These are phyloP conservation scores for Salpingus planirostris DNA, from an alignment of 2,888 invertebrate genomes.

Conservation along the genomic window DNA sequence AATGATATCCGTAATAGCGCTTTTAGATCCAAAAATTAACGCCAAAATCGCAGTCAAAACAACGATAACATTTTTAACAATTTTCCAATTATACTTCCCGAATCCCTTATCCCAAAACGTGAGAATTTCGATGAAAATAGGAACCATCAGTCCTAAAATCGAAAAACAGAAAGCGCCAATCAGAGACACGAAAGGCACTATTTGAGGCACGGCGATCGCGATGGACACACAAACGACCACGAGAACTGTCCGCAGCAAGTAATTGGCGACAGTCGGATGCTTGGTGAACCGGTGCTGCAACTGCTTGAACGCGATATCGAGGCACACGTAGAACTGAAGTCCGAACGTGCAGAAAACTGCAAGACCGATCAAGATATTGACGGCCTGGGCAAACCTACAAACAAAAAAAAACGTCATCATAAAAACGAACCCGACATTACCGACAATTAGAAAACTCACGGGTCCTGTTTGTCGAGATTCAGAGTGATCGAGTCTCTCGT, in stretches of 20 bases:
- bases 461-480: too few relatives aligned
- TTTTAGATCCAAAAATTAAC: constrained; percentile 69
- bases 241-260: constrained; percentile 59
- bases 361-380: constrained; percentile 76
- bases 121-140: constrained; percentile 75
- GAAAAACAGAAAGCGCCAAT: constrained; percentile 93
- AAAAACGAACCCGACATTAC: too few relatives aligned
- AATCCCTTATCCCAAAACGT: constrained; percentile 81
- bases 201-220: constrained; percentile 80
- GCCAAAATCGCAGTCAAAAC: constrained; percentile 69
- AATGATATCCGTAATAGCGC: constrained; percentile 54
- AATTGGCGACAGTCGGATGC: constrained; percentile 62
- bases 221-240: constrained; percentile 61
- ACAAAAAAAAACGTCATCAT: too few relatives aligned
- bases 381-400: constrained; percentile 73
- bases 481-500: constrained; percentile 75
- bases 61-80: constrained; percentile 72
- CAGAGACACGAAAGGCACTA: constrained; percentile 82
- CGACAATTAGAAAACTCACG: too few relatives aligned
- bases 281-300: constrained; percentile 58
- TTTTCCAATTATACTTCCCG: constrained; percentile 60
- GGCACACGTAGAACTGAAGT: constrained; percentile 93
- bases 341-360: constrained; percentile 94
- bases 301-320: constrained; percentile 83
- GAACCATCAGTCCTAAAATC: constrained; percentile 80